phyloP scores from a whole-genome alignment of 2,113 vertebrate species.

The Vulpes vulpes region DNA sequence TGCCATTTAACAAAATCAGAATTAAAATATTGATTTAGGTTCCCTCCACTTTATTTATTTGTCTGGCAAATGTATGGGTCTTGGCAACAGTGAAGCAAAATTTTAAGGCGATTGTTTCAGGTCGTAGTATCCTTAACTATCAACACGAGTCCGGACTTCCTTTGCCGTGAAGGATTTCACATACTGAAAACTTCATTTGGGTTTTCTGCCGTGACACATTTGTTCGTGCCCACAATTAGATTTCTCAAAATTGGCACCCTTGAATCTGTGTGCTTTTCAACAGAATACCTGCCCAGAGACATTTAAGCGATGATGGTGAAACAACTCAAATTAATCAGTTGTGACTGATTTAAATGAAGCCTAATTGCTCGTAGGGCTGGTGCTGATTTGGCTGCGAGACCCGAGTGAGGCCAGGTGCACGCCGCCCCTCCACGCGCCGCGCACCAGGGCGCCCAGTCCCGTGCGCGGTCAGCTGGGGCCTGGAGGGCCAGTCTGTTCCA shows the following conservation, averaged over 20 bases:
- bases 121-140: not conserved
- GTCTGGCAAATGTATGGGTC: not conserved
- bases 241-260: slow-evolving; percentile 48
- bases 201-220: not conserved
- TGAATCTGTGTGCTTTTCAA: slow-evolving; percentile 65
- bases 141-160: not conserved
- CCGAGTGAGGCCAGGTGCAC: slow-evolving; percentile 62
- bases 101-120: not conserved
- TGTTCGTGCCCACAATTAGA: slow-evolving; percentile 47
- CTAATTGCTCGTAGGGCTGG: slow-evolving; percentile 61
- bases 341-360: slow-evolving; percentile 76
- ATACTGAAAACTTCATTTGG: not conserved
- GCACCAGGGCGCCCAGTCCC: slow-evolving; percentile 55
- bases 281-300: slow-evolving; percentile 50
- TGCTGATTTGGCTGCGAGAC: slow-evolving; percentile 71
- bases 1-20: not conserved
- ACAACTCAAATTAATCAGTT: slow-evolving; percentile 54
- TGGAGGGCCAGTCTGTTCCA: slow-evolving; percentile 25
- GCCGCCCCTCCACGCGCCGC: slow-evolving; percentile 2
- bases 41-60: not conserved
- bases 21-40: not conserved
- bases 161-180: not conserved
- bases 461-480: slow-evolving; percentile 63
- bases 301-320: slow-evolving; percentile 40
- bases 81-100: not conserved